Evolutionary conservation across 2,797 vertebrate genomes (phyloP).

Genomic region (Calcarius lapponicus): DNA sequence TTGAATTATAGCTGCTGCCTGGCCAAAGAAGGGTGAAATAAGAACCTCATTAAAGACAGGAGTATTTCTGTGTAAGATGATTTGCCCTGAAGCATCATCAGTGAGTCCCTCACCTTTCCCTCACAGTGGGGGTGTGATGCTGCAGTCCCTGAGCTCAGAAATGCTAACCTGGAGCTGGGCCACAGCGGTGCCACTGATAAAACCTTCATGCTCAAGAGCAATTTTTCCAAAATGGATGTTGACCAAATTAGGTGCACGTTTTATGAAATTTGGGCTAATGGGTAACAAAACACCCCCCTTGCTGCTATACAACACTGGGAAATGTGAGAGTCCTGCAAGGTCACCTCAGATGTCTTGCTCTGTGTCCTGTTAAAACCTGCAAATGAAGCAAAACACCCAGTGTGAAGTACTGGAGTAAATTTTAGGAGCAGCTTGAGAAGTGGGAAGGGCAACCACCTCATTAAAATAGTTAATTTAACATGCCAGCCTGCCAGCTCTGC

Average conservation of each 20-base stretch:
- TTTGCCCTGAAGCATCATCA: neutral
- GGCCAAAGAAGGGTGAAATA: neutral
- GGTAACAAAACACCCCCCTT: neutral
- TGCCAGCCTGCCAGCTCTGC: neutral
- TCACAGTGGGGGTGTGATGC: fast-evolving
- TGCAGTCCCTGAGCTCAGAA: neutral
- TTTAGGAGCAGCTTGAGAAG: neutral
- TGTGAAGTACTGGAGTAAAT: neutral
- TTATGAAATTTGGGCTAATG: neutral
- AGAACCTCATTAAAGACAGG: neutral
- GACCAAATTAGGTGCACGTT: neutral
- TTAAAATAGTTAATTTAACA: neutral
- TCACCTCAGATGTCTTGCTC: neutral
- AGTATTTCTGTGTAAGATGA: neutral
- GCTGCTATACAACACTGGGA: neutral
- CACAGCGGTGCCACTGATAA: neutral
- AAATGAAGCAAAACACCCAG: neutral
- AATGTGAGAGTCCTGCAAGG: neutral
- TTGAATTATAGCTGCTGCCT: neutral
- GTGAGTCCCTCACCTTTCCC: neutral
- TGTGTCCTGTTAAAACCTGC: neutral
- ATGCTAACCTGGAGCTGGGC: neutral
- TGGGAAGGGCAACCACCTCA: neutral
- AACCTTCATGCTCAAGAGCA: neutral
- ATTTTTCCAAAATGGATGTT: neutral